Conservation (phyloP, 2,113 vertebrate genomes). For the Oceanodroma tethys region DNA sequence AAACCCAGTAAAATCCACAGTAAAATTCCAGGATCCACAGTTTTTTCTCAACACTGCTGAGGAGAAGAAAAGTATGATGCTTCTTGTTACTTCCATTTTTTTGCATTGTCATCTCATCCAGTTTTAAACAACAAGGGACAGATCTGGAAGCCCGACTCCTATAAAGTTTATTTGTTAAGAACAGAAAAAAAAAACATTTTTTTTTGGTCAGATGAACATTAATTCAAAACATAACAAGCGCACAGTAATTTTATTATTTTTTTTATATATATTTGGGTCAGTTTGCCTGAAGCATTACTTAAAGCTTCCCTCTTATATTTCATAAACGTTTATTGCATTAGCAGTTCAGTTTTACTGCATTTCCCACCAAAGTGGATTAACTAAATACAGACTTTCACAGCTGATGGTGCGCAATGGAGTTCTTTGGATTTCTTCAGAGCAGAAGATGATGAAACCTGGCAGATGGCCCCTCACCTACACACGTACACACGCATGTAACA, state of each 20-base stretch:
- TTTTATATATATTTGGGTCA: not conserved
- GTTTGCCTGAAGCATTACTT: not conserved
- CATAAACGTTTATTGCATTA: not conserved
- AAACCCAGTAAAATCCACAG: slow-evolving; percentile 31
- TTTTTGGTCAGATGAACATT: not conserved
- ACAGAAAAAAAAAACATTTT: not conserved
- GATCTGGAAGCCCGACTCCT: slow-evolving; percentile 23
- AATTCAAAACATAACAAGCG: not conserved
- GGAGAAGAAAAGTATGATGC: slow-evolving; percentile 21
- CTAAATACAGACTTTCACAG: not conserved
- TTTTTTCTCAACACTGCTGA: slow-evolving; percentile 26
- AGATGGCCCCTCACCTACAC: not conserved
- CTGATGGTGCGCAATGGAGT: not conserved
- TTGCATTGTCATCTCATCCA: slow-evolving; percentile 29
- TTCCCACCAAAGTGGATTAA: slow-evolving; percentile 2
- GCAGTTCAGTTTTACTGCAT: not conserved
- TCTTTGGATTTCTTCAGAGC: not conserved
- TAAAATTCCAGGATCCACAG: slow-evolving; percentile 15
- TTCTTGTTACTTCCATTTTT: not conserved
- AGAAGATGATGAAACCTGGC: not conserved
- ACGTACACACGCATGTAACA: fast-evolving
- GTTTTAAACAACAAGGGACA: not conserved
- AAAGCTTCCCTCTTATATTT: not conserved
- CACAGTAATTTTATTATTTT: not conserved
- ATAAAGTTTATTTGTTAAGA: slow-evolving; percentile 24